These are phyloP conservation scores for Eulemur albifrons DNA, from an alignment of 2,797 vertebrate species.

Conservation along the genomic window DNA sequence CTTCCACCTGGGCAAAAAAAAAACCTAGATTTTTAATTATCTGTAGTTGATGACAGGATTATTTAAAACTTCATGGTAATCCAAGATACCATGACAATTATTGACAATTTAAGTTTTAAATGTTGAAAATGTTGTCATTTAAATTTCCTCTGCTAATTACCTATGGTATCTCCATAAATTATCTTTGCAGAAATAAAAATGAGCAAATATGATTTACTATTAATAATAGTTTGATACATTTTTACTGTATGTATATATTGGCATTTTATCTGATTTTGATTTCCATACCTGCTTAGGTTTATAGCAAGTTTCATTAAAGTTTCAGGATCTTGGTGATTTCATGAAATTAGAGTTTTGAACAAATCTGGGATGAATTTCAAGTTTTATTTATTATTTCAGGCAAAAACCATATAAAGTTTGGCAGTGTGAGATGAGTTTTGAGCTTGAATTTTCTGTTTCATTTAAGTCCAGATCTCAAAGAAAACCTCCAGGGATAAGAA, in stretches of 20 bases:
- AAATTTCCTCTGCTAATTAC: background rate
- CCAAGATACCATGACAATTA: too few relatives aligned
- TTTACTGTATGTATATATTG: background rate
- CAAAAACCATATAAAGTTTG: conserved; percentile 68
- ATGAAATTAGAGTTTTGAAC: conserved; percentile 66
- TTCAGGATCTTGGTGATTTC: conserved; percentile 35
- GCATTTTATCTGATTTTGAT: conserved; percentile 41
- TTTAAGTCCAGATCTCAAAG: conserved; percentile 71
- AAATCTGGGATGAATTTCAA: conserved; percentile 71
- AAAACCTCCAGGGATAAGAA: conserved; percentile 66
- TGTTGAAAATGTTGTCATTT: background rate
- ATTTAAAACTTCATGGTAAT: conserved; percentile 1
- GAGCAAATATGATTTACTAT: background rate
- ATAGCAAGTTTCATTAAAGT: conserved; percentile 36
- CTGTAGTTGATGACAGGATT: background rate
- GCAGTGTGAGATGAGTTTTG: conserved; percentile 60
- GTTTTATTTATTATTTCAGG: conserved; percentile 72
- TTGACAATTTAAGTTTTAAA: background rate
- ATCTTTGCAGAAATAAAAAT: background rate
- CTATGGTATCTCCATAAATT: background rate
- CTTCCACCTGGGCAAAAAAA: background rate
- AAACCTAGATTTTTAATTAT: background rate
- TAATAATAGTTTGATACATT: background rate
- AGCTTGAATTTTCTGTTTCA: conserved; percentile 77
- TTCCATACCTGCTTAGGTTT: conserved; percentile 18